Evolutionary conservation across 2,888 invertebrate species (phyloP).

Genomic region (Alsophila aescularia): DNA sequence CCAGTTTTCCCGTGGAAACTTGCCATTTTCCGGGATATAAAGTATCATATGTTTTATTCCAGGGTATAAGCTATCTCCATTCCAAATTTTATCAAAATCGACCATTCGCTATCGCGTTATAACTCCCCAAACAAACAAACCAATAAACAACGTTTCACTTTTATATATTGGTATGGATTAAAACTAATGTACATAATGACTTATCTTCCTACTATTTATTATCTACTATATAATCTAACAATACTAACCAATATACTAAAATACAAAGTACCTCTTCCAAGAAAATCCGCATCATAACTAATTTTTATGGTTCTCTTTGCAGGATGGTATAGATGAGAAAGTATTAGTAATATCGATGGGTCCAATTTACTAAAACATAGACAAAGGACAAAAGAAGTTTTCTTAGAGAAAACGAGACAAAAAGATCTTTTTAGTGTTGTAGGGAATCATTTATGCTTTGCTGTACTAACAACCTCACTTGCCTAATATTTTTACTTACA

Average conservation of each 20-base stretch:
- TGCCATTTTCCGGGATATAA: too few species aligned
- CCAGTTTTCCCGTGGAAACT: too few species aligned
- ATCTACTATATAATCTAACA: neutral
- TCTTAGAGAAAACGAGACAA: conserved; percentile 20
- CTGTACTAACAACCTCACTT: conserved; percentile 58
- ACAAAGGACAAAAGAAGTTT: conserved; percentile 6
- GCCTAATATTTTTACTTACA: conserved; percentile 13
- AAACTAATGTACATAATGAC: neutral
- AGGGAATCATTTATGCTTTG: conserved; percentile 58
- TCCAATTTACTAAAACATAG: conserved; percentile 7
- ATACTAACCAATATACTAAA: conserved; percentile 1
- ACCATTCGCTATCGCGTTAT: too few species aligned
- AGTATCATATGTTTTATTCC: too few species aligned
- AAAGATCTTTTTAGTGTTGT: conserved; percentile 24
- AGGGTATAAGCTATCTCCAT: too few species aligned
- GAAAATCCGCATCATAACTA: neutral
- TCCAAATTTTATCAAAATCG: too few species aligned
- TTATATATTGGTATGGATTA: too few species aligned
- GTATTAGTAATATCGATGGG: conserved; percentile 16
- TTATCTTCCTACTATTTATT: too few species aligned
- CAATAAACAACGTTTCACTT: too few species aligned
- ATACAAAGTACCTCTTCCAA: neutral
- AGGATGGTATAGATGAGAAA: conserved; percentile 74
- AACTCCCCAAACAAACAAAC: too few species aligned
- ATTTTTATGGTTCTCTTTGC: conserved; percentile 58